These are phyloP conservation scores for Coregonus sp. DNA, from an alignment of 2,797 vertebrate genomes.

Conservation along the genomic window DNA sequence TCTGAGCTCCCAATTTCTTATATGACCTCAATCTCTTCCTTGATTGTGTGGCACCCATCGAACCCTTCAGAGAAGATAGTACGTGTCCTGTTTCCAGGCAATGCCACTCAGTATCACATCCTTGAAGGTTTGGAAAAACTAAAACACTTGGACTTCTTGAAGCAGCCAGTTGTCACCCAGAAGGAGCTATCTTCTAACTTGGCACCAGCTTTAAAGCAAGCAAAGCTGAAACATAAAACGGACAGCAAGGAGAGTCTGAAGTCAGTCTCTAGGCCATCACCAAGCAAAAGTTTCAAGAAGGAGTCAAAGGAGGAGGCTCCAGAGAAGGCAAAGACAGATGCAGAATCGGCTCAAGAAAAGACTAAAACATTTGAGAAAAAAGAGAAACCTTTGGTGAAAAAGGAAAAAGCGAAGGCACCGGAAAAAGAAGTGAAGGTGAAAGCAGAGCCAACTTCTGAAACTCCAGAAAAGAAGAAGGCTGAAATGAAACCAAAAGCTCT, in stretches of 20 bases:
- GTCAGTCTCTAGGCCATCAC: slow-evolving; percentile 81
- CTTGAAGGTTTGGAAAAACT: slow-evolving; percentile 96
- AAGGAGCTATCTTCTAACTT: slow-evolving; percentile 81
- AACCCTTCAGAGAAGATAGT: slow-evolving; percentile 94
- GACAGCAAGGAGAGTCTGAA: slow-evolving; percentile 95
- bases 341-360: slow-evolving; percentile 78
- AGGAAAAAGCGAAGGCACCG: slow-evolving; percentile 79
- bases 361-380: slow-evolving; percentile 85
- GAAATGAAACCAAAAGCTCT: slow-evolving; percentile 84
- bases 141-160: slow-evolving; percentile 94
- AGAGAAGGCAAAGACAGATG: slow-evolving; percentile 78
- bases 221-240: slow-evolving; percentile 88
- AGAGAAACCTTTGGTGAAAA: slow-evolving; percentile 85
- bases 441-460: slow-evolving; percentile 76
- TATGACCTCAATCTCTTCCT: slow-evolving; percentile 90
- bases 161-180: slow-evolving; percentile 89
- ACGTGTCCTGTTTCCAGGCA: slow-evolving; percentile 94
- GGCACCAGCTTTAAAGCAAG: slow-evolving; percentile 84
- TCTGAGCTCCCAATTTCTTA: slow-evolving; percentile 89
- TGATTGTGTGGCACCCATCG: slow-evolving; percentile 97
- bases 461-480: slow-evolving; percentile 82
- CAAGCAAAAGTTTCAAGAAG: slow-evolving; percentile 82
- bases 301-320: slow-evolving; percentile 86
- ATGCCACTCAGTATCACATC: slow-evolving; percentile 91
- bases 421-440: slow-evolving; percentile 83